phyloP scores from a whole-genome alignment of 1,140 invertebrate genomes.

The Lepidostoma basale region DNA sequence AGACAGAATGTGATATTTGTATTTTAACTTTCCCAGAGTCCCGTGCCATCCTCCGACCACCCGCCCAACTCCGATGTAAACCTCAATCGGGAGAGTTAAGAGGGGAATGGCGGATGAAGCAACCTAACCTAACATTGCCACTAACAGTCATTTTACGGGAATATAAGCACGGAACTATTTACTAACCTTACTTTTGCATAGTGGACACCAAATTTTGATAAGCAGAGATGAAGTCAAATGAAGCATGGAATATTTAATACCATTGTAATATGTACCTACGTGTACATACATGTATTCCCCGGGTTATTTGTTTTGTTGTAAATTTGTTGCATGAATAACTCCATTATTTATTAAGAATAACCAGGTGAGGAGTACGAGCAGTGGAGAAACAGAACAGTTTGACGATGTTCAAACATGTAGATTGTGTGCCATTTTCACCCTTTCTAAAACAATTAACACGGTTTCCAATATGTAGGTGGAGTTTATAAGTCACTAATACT shows the following conservation, averaged over 20 bases:
- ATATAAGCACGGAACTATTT: constrained; percentile 41
- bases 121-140: constrained; percentile 39
- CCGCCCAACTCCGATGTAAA: constrained; percentile 71
- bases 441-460: neutral
- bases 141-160: constrained; percentile 38
- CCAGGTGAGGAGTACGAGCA: neutral
- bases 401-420: no score
- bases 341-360: constrained; percentile 10
- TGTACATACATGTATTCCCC: no score
- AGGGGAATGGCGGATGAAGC: constrained; percentile 7
- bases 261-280: no score
- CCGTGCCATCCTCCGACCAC: constrained; percentile 65
- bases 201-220: neutral
- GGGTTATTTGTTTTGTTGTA: neutral
- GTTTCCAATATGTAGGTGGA: neutral
- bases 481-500: neutral
- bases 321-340: constrained; percentile 17
- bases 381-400: no score
- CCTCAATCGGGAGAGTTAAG: constrained; percentile 67
- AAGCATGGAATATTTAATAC: neutral
- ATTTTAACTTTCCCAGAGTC: constrained; percentile 61
- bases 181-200: constrained; percentile 32
- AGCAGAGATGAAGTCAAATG: neutral
- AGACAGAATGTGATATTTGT: constrained; percentile 29
- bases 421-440: constrained; percentile 11